Conservation (phyloP, 2,113 vertebrate species). For the Polypterus senegalus region DNA sequence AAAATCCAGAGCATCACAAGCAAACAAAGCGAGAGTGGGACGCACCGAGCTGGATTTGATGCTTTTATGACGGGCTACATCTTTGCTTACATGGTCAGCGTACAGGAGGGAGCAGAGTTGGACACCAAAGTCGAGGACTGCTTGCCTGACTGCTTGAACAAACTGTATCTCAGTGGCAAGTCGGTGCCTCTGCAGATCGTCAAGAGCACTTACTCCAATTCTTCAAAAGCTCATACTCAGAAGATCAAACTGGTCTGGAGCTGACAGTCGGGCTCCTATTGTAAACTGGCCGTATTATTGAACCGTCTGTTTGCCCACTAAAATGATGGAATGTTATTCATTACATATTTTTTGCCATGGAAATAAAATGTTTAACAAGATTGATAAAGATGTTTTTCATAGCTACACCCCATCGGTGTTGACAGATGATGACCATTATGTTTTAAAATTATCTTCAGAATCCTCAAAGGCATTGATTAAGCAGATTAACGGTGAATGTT, state of each 20-base stretch:
- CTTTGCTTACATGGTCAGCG: slow-evolving; percentile 62
- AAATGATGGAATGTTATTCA: no score
- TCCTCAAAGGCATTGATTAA: no score
- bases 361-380: no score
- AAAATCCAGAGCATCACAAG: slow-evolving; percentile 20
- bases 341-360: no score
- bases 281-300: no score
- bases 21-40: slow-evolving; percentile 34
- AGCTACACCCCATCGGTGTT: no score
- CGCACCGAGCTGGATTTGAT: slow-evolving; percentile 86
- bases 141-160: slow-evolving; percentile 71
- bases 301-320: no score
- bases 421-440: no score
- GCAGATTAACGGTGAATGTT: no score
- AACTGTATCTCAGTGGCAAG: slow-evolving; percentile 94
- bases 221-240: slow-evolving; percentile 74
- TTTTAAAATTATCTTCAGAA: no score
- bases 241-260: slow-evolving; percentile 78
- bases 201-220: slow-evolving; percentile 85
- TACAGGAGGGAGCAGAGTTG: slow-evolving; percentile 28
- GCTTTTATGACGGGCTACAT: slow-evolving; percentile 95
- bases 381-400: no score
- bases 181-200: slow-evolving; percentile 72
- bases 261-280: slow-evolving; percentile 9
- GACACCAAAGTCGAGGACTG: slow-evolving; percentile 23